Conservation (phyloP, 2,888 invertebrate species). For the Lasioglossum malachurum region DNA sequence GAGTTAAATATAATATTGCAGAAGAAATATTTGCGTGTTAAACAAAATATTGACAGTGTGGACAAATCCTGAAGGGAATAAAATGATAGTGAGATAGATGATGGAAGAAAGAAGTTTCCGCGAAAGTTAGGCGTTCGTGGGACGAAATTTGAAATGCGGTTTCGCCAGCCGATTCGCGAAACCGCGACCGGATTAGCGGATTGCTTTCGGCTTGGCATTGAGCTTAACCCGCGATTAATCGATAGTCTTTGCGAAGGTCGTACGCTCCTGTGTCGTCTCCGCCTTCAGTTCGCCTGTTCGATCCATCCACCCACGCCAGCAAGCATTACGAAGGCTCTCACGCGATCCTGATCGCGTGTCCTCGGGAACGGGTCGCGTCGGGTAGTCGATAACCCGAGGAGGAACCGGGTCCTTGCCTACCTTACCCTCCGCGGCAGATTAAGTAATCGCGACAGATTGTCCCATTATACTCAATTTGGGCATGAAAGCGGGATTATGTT, state of each 20-base stretch:
- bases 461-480: not conserved
- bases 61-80: too few species aligned
- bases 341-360: slow-evolving; percentile 49
- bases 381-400: slow-evolving; percentile 1
- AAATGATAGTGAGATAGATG: too few species aligned
- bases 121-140: not conserved
- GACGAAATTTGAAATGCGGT: not conserved
- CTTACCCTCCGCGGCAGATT: not conserved
- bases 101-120: not conserved
- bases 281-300: slow-evolving; percentile 43
- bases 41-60: too few species aligned
- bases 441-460: slow-evolving; percentile 13
- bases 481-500: slow-evolving; percentile 1
- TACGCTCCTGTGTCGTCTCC: slow-evolving; percentile 70
- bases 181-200: slow-evolving; percentile 46
- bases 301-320: not conserved
- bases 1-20: too few species aligned
- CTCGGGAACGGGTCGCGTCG: not conserved
- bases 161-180: slow-evolving; percentile 40
- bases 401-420: not conserved
- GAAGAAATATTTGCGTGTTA: too few species aligned
- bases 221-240: slow-evolving; percentile 69
- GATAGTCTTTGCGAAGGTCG: slow-evolving; percentile 70
- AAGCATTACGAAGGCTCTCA: slow-evolving; percentile 26
- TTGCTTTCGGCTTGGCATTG: slow-evolving; percentile 67